phyloP scores from a whole-genome alignment of 2,888 invertebrate species.

The Hydropsyche betteni region DNA sequence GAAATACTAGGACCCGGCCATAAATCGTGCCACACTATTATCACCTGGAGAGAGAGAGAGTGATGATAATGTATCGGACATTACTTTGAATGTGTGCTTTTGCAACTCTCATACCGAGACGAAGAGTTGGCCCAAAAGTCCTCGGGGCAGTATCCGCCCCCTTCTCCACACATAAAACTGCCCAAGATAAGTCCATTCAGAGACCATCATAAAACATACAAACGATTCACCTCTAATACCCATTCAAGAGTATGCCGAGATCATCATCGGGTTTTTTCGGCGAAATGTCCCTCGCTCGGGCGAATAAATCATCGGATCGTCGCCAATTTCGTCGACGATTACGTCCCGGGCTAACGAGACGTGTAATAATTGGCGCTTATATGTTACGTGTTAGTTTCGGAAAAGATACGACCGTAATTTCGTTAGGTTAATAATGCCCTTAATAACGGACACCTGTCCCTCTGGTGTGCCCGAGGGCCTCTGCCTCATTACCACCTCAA shows the following conservation, averaged over 20 bases:
- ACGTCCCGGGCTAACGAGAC: conserved; percentile 13
- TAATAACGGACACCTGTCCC: conserved; percentile 42
- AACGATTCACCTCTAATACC: conserved; percentile 17
- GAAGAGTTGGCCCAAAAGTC: background rate
- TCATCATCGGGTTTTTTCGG: no score
- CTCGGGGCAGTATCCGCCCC: conserved; percentile 31
- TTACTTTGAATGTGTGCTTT: conserved; percentile 24
- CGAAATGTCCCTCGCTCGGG: no score
- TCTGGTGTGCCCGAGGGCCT: conserved; percentile 30
- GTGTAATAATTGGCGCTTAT: conserved; percentile 33
- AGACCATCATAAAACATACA: conserved; percentile 29
- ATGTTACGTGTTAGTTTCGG: background rate
- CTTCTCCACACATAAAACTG: background rate
- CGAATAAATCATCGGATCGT: no score
- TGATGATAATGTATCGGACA: conserved; percentile 20
- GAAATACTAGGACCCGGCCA: background rate
- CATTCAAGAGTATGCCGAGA: background rate
- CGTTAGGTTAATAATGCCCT: conserved; percentile 40
- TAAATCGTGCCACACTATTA: conserved; percentile 17
- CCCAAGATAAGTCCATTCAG: conserved; percentile 36
- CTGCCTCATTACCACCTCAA: conserved; percentile 4
- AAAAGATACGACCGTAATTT: conserved; percentile 32
- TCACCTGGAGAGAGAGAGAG: background rate
- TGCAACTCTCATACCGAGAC: conserved; percentile 1
- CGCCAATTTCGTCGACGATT: background rate